Evolutionary conservation across 2,888 invertebrate species (phyloP).

Genomic region (Hirtodrosophila alboralis): DNA sequence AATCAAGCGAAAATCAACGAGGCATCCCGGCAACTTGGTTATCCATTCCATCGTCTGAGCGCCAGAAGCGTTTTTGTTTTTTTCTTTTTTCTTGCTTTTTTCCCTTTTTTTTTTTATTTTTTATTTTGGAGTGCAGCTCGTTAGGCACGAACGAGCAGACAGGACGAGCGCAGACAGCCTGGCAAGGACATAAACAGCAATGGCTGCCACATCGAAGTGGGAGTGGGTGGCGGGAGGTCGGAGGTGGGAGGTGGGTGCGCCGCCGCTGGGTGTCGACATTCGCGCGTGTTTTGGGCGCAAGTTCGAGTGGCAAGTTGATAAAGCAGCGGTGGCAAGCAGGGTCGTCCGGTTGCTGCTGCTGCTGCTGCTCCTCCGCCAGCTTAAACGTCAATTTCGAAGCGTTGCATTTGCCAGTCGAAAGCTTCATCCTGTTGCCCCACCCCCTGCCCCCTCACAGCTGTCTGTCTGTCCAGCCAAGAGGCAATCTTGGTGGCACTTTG

Average conservation of each 20-base stretch:
- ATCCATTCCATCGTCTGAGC: slow-evolving; percentile 52
- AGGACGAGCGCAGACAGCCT: slow-evolving; percentile 60
- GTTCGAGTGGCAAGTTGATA: slow-evolving; percentile 33
- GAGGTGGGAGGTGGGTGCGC: slow-evolving; percentile 9
- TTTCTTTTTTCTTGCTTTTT: slow-evolving; percentile 13
- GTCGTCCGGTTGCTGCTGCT: background rate
- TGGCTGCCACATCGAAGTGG: slow-evolving; percentile 43
- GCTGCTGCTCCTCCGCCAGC: slow-evolving; percentile 27
- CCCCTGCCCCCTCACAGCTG: too few species aligned
- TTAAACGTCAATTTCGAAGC: slow-evolving; percentile 66
- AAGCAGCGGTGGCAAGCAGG: slow-evolving; percentile 4
- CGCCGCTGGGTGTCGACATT: slow-evolving; percentile 45
- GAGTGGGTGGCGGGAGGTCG: too few species aligned
- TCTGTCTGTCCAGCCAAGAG: slow-evolving; percentile 48
- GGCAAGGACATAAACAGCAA: slow-evolving; percentile 75
- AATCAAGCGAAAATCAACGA: slow-evolving; percentile 75
- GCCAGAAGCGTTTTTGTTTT: slow-evolving; percentile 58
- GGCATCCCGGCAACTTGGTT: slow-evolving; percentile 69
- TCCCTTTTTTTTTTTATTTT: slow-evolving; percentile 4
- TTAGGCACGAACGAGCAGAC: slow-evolving; percentile 77
- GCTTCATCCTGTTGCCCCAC: background rate
- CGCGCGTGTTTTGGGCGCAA: slow-evolving; percentile 38
- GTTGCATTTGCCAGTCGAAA: slow-evolving; percentile 57
- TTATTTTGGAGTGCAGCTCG: slow-evolving; percentile 69
- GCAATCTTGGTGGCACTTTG: slow-evolving; percentile 77